Percentiles rank a stretch among this genome's conserved stretches.
Conservation (phyloP, 2,888 invertebrate genomes). For the Melanostoma scalare region DNA sequence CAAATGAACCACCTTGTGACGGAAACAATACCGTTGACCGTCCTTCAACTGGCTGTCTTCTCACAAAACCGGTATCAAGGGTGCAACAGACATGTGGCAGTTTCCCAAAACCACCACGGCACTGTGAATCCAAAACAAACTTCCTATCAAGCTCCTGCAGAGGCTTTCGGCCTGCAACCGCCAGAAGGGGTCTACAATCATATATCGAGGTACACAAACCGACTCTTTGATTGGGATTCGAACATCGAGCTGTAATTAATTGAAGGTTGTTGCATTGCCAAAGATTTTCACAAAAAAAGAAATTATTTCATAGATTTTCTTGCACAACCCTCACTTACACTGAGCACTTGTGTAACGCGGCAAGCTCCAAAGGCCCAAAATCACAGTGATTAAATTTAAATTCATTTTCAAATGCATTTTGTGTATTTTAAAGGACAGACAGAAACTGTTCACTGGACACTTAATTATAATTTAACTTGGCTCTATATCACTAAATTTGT, state of each 20-base stretch:
- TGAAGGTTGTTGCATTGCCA: constrained; percentile 21
- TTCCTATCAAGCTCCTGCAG: constrained; percentile 75
- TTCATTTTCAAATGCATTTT: constrained; percentile 51
- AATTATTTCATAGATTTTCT: background rate
- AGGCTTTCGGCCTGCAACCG: constrained; percentile 75
- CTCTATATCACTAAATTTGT: constrained; percentile 16
- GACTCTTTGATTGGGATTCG: constrained; percentile 78
- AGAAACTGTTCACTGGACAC: constrained; percentile 15
- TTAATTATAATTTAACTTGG: constrained; percentile 37
- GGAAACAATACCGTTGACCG: constrained; percentile 47
- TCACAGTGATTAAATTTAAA: constrained; percentile 28
- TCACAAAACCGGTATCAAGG: constrained; percentile 76
- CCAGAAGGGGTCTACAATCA: constrained; percentile 78
- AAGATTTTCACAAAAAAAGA: background rate
- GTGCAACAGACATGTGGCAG: constrained; percentile 79
- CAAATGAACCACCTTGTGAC: background rate
- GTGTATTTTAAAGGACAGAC: constrained; percentile 38
- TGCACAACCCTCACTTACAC: constrained; percentile 72
- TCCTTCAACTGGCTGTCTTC: constrained; percentile 48
- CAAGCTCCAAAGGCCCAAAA: constrained; percentile 42
- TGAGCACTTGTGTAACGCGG: constrained; percentile 67
- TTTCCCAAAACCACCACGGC: constrained; percentile 75
- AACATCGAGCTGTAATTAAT: constrained; percentile 83
- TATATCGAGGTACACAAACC: constrained; percentile 79
- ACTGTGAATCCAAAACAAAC: constrained; percentile 78